These are phyloP conservation scores for Dicaeum eximium DNA, from an alignment of 2,113 vertebrate genomes.

Conservation along the genomic window DNA sequence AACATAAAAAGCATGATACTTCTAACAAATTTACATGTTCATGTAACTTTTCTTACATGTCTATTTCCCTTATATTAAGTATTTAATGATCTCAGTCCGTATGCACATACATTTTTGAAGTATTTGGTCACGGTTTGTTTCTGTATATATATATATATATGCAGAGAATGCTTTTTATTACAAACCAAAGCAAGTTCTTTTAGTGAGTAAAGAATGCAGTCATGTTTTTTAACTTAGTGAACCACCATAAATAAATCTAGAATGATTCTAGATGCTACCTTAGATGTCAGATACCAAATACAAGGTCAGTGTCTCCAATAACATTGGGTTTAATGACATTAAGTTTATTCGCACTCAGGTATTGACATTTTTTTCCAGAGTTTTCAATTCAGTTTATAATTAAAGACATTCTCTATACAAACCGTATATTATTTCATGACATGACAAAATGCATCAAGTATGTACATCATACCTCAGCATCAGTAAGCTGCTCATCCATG, in stretches of 20 bases:
- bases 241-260: not conserved
- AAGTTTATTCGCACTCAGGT: not conserved
- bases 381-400: conserved; percentile 38
- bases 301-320: not conserved
- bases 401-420: conserved; percentile 44
- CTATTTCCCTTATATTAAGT: conserved; percentile 22
- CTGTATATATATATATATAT: not conserved
- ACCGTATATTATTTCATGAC: not conserved
- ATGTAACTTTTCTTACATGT: conserved; percentile 22
- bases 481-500: not conserved
- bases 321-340: not conserved
- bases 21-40: conserved; percentile 34
- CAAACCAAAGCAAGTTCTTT: not conserved
- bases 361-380: not conserved
- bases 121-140: conserved; percentile 33
- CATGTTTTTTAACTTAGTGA: not conserved
- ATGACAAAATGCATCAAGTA: conserved; percentile 53
- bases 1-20: conserved; percentile 19
- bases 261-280: not conserved
- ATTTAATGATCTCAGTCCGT: not conserved
- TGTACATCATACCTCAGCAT: conserved; percentile 22
- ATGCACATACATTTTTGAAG: conserved; percentile 35
- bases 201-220: not conserved
- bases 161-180: conserved; percentile 33
- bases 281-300: not conserved